Evolutionary conservation across 2,797 vertebrate species (phyloP).

Genomic region (Sebastes aleutianus): DNA sequence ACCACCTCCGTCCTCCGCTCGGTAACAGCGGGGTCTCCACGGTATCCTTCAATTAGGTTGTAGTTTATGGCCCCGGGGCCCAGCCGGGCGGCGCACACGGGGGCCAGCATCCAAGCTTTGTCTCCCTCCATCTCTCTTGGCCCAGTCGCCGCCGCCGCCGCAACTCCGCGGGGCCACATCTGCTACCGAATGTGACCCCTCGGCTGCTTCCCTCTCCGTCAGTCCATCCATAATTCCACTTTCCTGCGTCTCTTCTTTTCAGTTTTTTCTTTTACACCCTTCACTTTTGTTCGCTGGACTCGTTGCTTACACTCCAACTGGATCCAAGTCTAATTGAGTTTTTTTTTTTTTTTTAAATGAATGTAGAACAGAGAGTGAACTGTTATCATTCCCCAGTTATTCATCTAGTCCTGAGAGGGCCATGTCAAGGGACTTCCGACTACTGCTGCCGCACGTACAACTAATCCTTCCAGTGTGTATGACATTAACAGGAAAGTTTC

Average conservation of each 20-base stretch:
- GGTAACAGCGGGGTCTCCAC: constrained; percentile 56
- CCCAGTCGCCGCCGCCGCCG: constrained; percentile 24
- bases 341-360: neutral
- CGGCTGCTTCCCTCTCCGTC: neutral
- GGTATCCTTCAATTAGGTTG: constrained; percentile 68
- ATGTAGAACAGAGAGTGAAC: constrained; percentile 11
- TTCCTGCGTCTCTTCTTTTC: neutral
- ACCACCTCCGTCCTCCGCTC: constrained; percentile 38
- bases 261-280: neutral
- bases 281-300: neutral
- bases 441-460: constrained; percentile 21
- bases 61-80: constrained; percentile 58
- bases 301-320: constrained; percentile 1
- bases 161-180: constrained; percentile 35
- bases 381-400: constrained; percentile 41
- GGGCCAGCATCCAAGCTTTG: constrained; percentile 27
- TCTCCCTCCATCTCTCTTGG: constrained; percentile 34
- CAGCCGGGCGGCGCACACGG: neutral
- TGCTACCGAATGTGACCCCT: constrained; percentile 53
- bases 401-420: constrained; percentile 17
- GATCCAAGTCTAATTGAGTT: constrained; percentile 17
- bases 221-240: constrained; percentile 14
- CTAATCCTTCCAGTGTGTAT: constrained; percentile 38
- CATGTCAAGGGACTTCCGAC: constrained; percentile 45
- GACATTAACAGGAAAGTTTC: constrained; percentile 39